Evolutionary conservation across 2,797 vertebrate species (phyloP), one percentile per base, ranked within the genome.

Genomic region (Trachurus trachurus): DNA sequence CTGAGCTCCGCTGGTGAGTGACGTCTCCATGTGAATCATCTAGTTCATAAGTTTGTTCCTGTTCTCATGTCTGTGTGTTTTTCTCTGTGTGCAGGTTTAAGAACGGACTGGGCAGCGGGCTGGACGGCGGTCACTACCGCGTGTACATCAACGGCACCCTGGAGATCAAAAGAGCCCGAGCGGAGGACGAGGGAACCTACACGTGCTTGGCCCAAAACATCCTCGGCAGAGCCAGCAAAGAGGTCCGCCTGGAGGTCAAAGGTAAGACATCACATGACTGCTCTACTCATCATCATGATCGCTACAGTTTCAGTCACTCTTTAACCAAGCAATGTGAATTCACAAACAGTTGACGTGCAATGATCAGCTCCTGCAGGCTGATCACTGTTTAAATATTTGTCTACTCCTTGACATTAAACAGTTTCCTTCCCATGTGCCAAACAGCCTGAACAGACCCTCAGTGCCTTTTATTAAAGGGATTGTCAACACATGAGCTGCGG

Each of bases 241-340:
- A 97, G 82, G 97, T 99, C 80, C 96, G 95, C 73, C 95, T 99
- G 89, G 97, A 99, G 91, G 97, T 99, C 92, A 99, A 99, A 98
- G 98, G 98, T 99, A 91, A 95, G 95, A 73, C 57, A 74, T 59
- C 21, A 54, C 5, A 19, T 53, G 40, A 31, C 29, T 26, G 19
- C 42, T 37, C 34, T 31, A 64, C 42, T 31, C 42, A 61, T 13
- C 58, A 40, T 61, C n/a, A 61, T 17, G 29, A 47, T 47, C 16
- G 16, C 7, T 29, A 44, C 39, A 47, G 16, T 47, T 17, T 47
- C 45, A 47, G 40, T 49, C 2, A 49, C 29, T 45, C 16, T 58
- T 16, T 58, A 16, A 63, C 19, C 60, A 45, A 16, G 8, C 21
- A 37, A 15, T 19, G 40, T 42, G n/a, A n/a, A 21, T 22, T 40